Evolutionary conservation across 2,113 vertebrate genomes (phyloP).

Genomic region (Chaenogobius annularis): DNA sequence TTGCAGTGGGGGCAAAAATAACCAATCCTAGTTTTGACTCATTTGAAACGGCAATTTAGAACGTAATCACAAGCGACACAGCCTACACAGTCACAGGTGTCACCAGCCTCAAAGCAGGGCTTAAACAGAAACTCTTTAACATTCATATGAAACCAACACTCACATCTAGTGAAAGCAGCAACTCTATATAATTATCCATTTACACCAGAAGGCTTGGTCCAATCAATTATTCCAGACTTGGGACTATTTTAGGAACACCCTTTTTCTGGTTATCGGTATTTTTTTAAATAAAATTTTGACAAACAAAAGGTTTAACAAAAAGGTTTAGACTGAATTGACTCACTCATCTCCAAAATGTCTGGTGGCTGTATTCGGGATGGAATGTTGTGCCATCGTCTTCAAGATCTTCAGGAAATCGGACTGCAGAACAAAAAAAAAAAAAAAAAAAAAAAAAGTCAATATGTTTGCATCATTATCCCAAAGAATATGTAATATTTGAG

Average conservation of each 20-base stretch:
- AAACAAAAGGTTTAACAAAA: not conserved
- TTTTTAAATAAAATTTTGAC: too few species aligned
- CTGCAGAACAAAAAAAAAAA: slow-evolving; percentile 68
- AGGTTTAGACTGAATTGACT: slow-evolving; percentile 49
- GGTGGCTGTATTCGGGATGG: slow-evolving; percentile 96
- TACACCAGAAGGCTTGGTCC: not conserved
- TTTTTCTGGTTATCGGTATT: not conserved
- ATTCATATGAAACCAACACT: slow-evolving; percentile 13
- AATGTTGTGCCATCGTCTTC: slow-evolving; percentile 94
- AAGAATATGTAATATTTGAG: not conserved
- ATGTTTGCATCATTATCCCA: not conserved
- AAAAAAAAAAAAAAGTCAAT: slow-evolving; percentile 3
- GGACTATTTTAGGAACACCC: not conserved
- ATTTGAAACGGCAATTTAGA: slow-evolving; percentile 66
- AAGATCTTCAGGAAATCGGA: slow-evolving; percentile 94
- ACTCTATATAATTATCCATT: not conserved
- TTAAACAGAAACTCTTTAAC: slow-evolving; percentile 15
- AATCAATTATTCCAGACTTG: not conserved
- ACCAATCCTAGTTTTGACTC: slow-evolving; percentile 64
- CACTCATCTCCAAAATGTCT: slow-evolving; percentile 98
- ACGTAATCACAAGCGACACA: slow-evolving; percentile 39
- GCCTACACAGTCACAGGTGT: slow-evolving; percentile 56
- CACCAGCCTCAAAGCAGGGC: slow-evolving; percentile 20
- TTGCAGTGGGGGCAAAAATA: slow-evolving; percentile 67
- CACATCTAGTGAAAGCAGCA: slow-evolving; percentile 3